These are phyloP conservation scores for Euproctis similis DNA, from an alignment of 2,888 invertebrate genomes.

Conservation along the genomic window DNA sequence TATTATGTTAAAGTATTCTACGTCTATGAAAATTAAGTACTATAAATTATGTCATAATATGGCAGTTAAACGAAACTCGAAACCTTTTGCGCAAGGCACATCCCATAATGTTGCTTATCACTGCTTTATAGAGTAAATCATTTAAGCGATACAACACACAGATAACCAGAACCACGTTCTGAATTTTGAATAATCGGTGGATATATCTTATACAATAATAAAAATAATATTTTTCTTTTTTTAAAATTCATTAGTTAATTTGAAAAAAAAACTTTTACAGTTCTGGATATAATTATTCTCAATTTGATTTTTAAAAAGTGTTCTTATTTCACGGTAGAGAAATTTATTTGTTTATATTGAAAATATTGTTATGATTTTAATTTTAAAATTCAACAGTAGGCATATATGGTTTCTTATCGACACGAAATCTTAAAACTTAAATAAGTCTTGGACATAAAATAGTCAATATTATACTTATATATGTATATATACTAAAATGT, in stretches of 20 bases:
- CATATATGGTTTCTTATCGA: conserved; percentile 28
- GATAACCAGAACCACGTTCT: conserved; percentile 60
- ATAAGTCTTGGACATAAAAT: conserved; percentile 64
- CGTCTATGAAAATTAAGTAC: conserved; percentile 59
- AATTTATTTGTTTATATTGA: too few relatives aligned
- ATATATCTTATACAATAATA: conserved; percentile 46
- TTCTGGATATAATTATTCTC: conserved; percentile 3
- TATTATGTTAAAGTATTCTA: conserved; percentile 53
- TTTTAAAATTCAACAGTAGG: too few relatives aligned
- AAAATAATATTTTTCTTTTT: too few relatives aligned
- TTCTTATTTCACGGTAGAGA: too few relatives aligned
- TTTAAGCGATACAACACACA: conserved; percentile 12
- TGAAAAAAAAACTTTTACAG: conserved; percentile 2
- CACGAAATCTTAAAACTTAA: conserved; percentile 47
- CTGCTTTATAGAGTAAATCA: conserved; percentile 22
- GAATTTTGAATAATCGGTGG: conserved; percentile 70
- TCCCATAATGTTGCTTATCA: conserved; percentile 38
- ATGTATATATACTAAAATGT: conserved; percentile 52
- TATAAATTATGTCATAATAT: conserved; percentile 74
- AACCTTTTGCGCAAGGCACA: conserved; percentile 66
- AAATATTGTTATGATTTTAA: too few relatives aligned
- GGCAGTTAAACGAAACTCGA: conserved; percentile 74
- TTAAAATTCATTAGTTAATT: conserved; percentile 1
- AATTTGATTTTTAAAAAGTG: too few relatives aligned
- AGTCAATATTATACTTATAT: too few relatives aligned